Evolutionary conservation across 2,113 vertebrate species (phyloP).

Genomic region (Psammodynastes pulverulentus): DNA sequence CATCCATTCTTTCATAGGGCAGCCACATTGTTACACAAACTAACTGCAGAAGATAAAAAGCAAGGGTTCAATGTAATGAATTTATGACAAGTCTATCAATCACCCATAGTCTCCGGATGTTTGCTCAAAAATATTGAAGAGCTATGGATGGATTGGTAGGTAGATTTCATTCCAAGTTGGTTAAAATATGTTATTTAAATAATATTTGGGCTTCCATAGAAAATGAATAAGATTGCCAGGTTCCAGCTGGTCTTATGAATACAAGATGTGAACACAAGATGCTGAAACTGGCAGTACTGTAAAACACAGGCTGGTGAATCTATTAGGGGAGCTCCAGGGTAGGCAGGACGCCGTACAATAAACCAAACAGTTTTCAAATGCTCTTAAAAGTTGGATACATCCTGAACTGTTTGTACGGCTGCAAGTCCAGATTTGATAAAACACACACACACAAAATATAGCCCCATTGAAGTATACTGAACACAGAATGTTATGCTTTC

Average conservation of each 20-base stretch:
- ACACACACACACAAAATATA: background rate
- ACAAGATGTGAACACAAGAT: background rate
- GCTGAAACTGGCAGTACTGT: background rate
- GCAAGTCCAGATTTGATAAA: background rate
- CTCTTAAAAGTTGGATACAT: background rate
- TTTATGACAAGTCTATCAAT: background rate
- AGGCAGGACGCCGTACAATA: too few species aligned
- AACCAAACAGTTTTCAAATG: background rate
- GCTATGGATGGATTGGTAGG: too few species aligned
- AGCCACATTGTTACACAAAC: background rate
- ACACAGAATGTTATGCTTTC: background rate
- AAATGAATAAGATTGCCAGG: background rate
- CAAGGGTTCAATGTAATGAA: background rate
- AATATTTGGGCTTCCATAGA: background rate
- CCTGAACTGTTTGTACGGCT: constrained; percentile 2
- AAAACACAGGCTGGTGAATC: background rate
- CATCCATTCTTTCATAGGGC: background rate
- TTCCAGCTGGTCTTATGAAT: background rate
- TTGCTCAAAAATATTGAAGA: background rate
- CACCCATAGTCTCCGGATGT: background rate
- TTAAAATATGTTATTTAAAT: background rate
- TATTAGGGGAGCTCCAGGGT: background rate
- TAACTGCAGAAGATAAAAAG: too few species aligned
- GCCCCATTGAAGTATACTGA: background rate
- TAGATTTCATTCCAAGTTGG: background rate